phyloP scores from a whole-genome alignment of 2,888 invertebrate genomes.

The Hirtodrosophila histrioides region DNA sequence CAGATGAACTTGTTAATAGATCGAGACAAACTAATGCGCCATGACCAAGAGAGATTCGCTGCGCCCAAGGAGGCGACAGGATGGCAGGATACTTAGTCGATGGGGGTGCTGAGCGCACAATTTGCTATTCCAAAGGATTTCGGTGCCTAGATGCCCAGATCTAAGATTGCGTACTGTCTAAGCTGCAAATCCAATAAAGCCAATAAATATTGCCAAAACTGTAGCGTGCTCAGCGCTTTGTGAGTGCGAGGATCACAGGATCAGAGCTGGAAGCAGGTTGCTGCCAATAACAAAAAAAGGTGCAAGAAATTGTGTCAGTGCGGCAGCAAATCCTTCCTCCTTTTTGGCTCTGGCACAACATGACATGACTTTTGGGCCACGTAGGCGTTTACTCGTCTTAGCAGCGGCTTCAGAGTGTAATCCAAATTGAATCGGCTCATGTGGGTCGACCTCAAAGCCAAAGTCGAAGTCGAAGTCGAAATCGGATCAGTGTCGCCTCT shows the following conservation, averaged over 20 bases:
- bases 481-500: constrained; percentile 66
- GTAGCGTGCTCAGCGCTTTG: constrained; percentile 69
- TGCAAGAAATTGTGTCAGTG: constrained; percentile 74
- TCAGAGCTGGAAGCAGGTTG: constrained; percentile 50
- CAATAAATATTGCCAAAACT: constrained; percentile 82
- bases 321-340: constrained; percentile 20
- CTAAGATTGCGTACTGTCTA: constrained; percentile 69
- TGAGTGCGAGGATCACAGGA: constrained; percentile 62
- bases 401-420: constrained; percentile 81
- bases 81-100: constrained; percentile 16
- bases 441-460: constrained; percentile 16
- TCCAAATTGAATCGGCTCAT: constrained; percentile 82
- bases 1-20: constrained; percentile 45
- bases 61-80: constrained; percentile 51
- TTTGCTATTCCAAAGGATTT: not conserved
- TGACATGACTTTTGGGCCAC: constrained; percentile 80
- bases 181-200: constrained; percentile 82
- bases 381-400: constrained; percentile 84
- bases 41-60: constrained; percentile 69
- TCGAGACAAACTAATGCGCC: constrained; percentile 52
- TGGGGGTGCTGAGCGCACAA: constrained; percentile 17
- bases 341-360: constrained; percentile 67
- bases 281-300: constrained; percentile 33
- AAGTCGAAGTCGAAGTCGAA: constrained; percentile 24
- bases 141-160: constrained; percentile 28